A percentile compares a stretch with the other conserved stretches of the same genome.
Conservation (phyloP, 2,797 vertebrate genomes). For the Coilia nasus region DNA sequence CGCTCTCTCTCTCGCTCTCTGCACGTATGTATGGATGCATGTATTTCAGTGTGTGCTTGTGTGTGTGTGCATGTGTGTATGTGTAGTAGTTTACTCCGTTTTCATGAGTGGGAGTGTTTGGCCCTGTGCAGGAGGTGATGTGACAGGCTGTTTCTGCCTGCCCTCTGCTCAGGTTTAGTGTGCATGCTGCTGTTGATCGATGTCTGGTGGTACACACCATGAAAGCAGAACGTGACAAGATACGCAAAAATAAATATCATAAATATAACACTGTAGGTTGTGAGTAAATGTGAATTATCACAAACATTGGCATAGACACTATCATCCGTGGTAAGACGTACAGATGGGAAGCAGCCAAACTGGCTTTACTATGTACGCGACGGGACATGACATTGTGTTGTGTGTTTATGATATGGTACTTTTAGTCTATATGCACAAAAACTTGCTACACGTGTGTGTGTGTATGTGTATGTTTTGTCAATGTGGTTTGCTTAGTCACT, state of each 20-base stretch:
- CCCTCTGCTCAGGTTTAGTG: neutral
- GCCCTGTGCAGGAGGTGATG: constrained; percentile 3
- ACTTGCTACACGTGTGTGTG: constrained; percentile 71
- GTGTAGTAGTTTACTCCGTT: constrained; percentile 30
- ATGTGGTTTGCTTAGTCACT: neutral
- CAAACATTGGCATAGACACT: neutral
- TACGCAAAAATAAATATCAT: too few relatives aligned
- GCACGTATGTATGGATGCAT: neutral
- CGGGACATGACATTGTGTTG: too few relatives aligned
- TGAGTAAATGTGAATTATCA: neutral
- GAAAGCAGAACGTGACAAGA: neutral
- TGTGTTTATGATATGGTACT: too few relatives aligned
- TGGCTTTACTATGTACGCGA: too few relatives aligned
- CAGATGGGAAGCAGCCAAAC: too few relatives aligned
- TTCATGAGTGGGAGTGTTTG: constrained; percentile 15
- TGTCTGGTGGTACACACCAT: neutral
- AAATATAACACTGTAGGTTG: neutral
- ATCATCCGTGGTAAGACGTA: too few relatives aligned
- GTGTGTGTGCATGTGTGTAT: neutral
- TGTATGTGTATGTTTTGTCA: constrained; percentile 68
- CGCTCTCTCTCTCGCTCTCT: too few relatives aligned
- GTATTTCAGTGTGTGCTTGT: neutral
- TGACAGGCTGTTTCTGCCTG: neutral
- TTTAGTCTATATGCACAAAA: too few relatives aligned
- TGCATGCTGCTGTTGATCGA: neutral